A percentile compares a stretch with the other conserved stretches of the same genome.
phyloP scores from a whole-genome alignment of 2,888 invertebrate genomes.

The Harmothoe impar region DNA sequence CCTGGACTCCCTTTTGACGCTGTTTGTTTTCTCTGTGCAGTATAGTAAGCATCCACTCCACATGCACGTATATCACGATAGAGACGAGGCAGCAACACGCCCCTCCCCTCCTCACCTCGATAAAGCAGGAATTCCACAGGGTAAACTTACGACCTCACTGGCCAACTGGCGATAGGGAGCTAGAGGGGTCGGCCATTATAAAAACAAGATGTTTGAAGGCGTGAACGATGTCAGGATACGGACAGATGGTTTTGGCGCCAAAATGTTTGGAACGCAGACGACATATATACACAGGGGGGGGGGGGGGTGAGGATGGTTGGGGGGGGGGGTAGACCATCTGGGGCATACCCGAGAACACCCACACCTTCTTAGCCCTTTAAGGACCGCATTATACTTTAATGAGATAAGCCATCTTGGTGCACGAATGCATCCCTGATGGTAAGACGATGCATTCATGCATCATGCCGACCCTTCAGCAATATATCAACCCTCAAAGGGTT shows the following conservation, averaged over 20 bases:
- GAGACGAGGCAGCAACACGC: background rate
- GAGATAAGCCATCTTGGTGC: too few species aligned
- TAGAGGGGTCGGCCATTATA: background rate
- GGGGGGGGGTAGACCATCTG: background rate
- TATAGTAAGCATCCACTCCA: background rate
- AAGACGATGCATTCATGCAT: too few species aligned
- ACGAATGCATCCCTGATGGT: too few species aligned
- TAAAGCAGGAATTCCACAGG: background rate
- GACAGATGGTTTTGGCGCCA: conserved; percentile 39
- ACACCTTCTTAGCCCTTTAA: too few species aligned
- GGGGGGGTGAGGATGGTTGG: background rate
- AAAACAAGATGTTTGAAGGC: conserved; percentile 4
- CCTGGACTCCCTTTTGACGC: too few species aligned
- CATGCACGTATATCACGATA: background rate
- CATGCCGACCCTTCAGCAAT: too few species aligned
- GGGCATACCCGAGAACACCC: too few species aligned
- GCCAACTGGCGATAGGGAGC: background rate
- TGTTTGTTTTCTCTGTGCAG: too few species aligned
- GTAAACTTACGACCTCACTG: conserved; percentile 6
- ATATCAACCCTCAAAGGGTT: too few species aligned
- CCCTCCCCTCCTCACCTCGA: background rate
- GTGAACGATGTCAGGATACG: conserved; percentile 1
- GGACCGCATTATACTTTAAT: too few species aligned
- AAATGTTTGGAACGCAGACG: conserved; percentile 15
- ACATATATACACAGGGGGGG: background rate